A percentile compares a stretch with the other conserved stretches of the same genome.
phyloP scores from a whole-genome alignment of 2,888 invertebrate species.

The Pemphredon lugubris region DNA sequence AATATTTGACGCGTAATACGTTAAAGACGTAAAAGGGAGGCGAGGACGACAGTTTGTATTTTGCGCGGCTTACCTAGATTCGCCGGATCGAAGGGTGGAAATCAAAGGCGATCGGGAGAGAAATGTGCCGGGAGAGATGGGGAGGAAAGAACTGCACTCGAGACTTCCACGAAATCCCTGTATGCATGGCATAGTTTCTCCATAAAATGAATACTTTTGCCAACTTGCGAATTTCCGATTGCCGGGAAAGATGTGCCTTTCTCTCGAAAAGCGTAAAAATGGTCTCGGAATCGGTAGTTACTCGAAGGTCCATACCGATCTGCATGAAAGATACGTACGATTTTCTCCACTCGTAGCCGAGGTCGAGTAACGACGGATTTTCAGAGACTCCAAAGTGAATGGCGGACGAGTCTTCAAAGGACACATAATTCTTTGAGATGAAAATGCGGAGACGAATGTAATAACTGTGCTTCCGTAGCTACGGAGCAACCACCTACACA shows the following conservation, averaged over 20 bases:
- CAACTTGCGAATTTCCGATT: slow-evolving; percentile 11
- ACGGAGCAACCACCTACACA: slow-evolving; percentile 7
- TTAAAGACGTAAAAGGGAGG: too few species aligned
- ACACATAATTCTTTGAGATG: slow-evolving; percentile 60
- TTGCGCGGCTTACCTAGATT: too few species aligned
- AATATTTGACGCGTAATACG: too few species aligned
- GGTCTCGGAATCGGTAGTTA: slow-evolving; percentile 43
- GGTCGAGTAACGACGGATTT: slow-evolving; percentile 54
- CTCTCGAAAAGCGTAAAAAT: background rate
- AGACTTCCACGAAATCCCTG: slow-evolving; percentile 1
- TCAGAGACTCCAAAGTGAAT: slow-evolving; percentile 49
- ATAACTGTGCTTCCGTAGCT: slow-evolving; percentile 34
- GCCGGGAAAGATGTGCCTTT: background rate
- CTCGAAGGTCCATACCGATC: slow-evolving; percentile 28
- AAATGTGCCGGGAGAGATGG: background rate
- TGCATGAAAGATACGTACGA: slow-evolving; percentile 52
- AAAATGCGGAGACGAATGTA: slow-evolving; percentile 54
- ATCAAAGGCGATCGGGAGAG: background rate
- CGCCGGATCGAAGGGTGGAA: too few species aligned
- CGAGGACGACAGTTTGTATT: too few species aligned
- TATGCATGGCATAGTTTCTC: slow-evolving; percentile 9
- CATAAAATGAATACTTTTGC: slow-evolving; percentile 28
- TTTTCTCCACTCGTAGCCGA: slow-evolving; percentile 32
- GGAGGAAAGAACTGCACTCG: background rate
- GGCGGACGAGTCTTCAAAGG: slow-evolving; percentile 50